Evolutionary conservation across 2,797 vertebrate species (phyloP).

Genomic region (Emys orbicularis): DNA sequence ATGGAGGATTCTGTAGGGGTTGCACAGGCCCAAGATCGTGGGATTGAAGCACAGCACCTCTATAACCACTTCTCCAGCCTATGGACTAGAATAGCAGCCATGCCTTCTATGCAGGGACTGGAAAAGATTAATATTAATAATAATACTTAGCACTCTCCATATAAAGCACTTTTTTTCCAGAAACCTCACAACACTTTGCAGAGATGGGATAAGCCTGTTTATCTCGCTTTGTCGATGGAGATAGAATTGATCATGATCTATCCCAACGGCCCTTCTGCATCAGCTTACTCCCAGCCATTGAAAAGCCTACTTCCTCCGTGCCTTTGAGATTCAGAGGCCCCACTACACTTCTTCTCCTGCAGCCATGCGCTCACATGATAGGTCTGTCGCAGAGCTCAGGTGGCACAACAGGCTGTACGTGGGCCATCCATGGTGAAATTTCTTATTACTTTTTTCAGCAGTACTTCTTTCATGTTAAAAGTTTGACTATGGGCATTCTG

Average conservation of each 20-base stretch:
- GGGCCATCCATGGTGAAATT: background rate
- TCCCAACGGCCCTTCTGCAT: background rate
- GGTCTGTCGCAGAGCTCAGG: background rate
- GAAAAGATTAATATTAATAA: background rate
- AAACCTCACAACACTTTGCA: background rate
- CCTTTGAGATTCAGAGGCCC: background rate
- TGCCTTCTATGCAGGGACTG: background rate
- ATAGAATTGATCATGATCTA: background rate
- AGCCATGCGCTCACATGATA: background rate
- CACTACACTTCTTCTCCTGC: background rate
- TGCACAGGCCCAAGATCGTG: background rate
- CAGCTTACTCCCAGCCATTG: background rate
- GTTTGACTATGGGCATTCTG: background rate
- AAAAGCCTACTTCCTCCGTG: background rate
- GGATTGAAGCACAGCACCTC: background rate
- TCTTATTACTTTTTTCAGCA: background rate
- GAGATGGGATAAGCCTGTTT: background rate
- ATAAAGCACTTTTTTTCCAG: background rate
- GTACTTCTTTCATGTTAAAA: background rate
- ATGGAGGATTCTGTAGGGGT: background rate
- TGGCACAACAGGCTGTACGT: background rate
- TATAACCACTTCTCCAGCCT: background rate
- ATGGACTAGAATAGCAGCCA: background rate
- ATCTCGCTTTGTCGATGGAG: background rate
- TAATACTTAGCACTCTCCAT: background rate